phyloP scores from a whole-genome alignment of 2,888 invertebrate species.

The Apodemia zela region DNA sequence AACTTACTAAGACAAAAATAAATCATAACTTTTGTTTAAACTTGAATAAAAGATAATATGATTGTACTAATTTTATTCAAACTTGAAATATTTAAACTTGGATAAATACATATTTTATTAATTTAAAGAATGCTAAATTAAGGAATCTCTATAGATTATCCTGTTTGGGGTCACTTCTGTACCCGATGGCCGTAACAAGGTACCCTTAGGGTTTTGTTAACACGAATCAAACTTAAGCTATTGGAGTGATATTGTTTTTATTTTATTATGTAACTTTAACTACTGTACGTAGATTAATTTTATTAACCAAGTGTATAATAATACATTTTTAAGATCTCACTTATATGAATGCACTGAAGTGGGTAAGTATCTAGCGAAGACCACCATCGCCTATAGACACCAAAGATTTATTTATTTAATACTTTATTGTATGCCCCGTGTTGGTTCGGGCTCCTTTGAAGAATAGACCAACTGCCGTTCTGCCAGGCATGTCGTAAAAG shows the following conservation, averaged over 20 bases:
- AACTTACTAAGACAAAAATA: too few relatives aligned
- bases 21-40: too few relatives aligned
- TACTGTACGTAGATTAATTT: not conserved
- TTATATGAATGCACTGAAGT: too few relatives aligned
- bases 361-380: too few relatives aligned
- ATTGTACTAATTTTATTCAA: too few relatives aligned
- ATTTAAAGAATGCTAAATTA: not conserved
- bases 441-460: too few relatives aligned
- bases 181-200: not conserved
- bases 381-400: too few relatives aligned
- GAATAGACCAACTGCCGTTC: too few relatives aligned
- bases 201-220: not conserved
- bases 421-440: too few relatives aligned
- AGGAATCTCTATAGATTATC: not conserved
- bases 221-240: not conserved
- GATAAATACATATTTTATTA: not conserved
- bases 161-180: not conserved
- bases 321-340: not conserved
- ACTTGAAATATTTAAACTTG: not conserved
- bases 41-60: too few relatives aligned
- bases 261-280: not conserved
- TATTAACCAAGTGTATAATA: not conserved
- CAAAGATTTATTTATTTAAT: too few relatives aligned
- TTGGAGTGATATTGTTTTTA: not conserved
- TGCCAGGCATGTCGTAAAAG: too few relatives aligned